A percentile compares a stretch with the other conserved stretches of the same genome.
phyloP scores from a whole-genome alignment of 1,140 invertebrate genomes.

The Diabrotica virgifera region DNA sequence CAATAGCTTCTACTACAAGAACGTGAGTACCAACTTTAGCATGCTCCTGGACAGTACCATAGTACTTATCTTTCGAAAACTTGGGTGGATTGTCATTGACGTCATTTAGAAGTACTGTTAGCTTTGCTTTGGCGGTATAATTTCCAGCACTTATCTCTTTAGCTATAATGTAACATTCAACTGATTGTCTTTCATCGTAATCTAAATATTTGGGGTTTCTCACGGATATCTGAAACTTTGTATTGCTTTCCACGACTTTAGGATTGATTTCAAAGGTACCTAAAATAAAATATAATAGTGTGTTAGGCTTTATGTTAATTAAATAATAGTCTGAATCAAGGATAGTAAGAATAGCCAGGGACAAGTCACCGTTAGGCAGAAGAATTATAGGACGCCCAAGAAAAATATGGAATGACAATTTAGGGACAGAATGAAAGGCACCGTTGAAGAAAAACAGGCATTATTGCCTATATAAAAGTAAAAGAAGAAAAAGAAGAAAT shows the following conservation, averaged over 20 bases:
- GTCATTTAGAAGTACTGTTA: slow-evolving; percentile 80
- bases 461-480: too few species aligned
- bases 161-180: slow-evolving; percentile 76
- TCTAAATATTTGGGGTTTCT: slow-evolving; percentile 78
- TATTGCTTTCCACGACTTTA: slow-evolving; percentile 76
- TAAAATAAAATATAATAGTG: slow-evolving; percentile 4
- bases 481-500: too few species aligned
- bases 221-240: slow-evolving; percentile 78
- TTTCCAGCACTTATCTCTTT: slow-evolving; percentile 74
- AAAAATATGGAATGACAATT: too few species aligned
- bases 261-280: slow-evolving; percentile 86
- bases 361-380: too few species aligned
- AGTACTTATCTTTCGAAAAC: slow-evolving; percentile 72
- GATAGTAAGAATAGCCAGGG: too few species aligned
- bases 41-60: slow-evolving; percentile 44
- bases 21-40: slow-evolving; percentile 56
- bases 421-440: too few species aligned
- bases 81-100: slow-evolving; percentile 86
- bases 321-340: too few species aligned
- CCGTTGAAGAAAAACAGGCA: too few species aligned
- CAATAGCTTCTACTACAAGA: slow-evolving; percentile 70
- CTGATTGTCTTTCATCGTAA: slow-evolving; percentile 72
- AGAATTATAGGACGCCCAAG: too few species aligned
- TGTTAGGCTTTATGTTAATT: not conserved
- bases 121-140: slow-evolving; percentile 66